Conservation (phyloP, 2,113 vertebrate species). For the Thalassoma bifasciatum region DNA sequence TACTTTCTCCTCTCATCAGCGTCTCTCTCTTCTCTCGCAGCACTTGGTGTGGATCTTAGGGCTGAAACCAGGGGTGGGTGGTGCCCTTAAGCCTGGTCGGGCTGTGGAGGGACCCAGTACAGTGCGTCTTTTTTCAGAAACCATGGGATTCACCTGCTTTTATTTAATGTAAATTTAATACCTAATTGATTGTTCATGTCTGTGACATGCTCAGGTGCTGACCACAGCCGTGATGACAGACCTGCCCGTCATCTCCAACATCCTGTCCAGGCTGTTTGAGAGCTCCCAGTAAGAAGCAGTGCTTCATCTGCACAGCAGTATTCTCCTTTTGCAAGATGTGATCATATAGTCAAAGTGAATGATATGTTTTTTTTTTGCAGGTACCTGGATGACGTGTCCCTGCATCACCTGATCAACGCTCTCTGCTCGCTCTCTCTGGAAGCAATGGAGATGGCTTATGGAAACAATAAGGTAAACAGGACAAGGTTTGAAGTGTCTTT, state of each 20-base stretch:
- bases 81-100: slow-evolving; percentile 95
- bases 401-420: slow-evolving; percentile 99
- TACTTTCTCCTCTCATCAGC: neutral
- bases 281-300: slow-evolving; percentile 94
- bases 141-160: neutral
- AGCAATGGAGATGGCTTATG: slow-evolving; percentile 99
- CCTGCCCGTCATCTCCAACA: slow-evolving; percentile 95
- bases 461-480: slow-evolving; percentile 93
- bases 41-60: slow-evolving; percentile 99
- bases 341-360: neutral
- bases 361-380: slow-evolving; percentile 71
- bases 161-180: neutral
- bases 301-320: neutral
- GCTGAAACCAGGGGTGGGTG: slow-evolving; percentile 93
- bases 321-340: neutral
- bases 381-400: slow-evolving; percentile 98
- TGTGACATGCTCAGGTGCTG: slow-evolving; percentile 86
- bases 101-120: slow-evolving; percentile 98
- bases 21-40: slow-evolving; percentile 74
- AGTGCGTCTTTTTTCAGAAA: slow-evolving; percentile 79
- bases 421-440: slow-evolving; percentile 97
- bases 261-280: slow-evolving; percentile 98
- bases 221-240: slow-evolving; percentile 99
- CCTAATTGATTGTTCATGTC: neutral
- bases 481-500: too few species aligned